Base-by-base conservation (phyloP, 1,140 invertebrate species). In the Scaptomyza hsui region DNA sequence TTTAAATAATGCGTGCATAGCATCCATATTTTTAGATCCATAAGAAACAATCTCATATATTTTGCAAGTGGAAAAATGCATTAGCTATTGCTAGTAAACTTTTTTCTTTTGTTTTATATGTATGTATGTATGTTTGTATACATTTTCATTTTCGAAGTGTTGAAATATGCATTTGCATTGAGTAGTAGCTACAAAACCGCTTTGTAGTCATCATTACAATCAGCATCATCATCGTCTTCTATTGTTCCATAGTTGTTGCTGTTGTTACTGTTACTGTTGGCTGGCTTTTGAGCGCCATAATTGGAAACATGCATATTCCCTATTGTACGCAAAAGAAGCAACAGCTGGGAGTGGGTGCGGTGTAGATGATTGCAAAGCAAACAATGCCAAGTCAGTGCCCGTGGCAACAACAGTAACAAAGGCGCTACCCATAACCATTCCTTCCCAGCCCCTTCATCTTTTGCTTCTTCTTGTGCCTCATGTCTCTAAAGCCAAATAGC, bases 231-330 rank as follows among this genome's bases (percentile, higher is more conserved):
- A 26, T 32, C 35, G 6, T 41, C 15, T 21, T 62, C 67, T 64
- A 64, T 70, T 70, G 72, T 82, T 72, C 53, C 42, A 52, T 53
- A 47, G 26, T 26, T 61, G 55, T 59, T 49, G 19, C 41, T 68
- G 47, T 49, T 52, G 18, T 24, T 61, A 52, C 32, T 53, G 39
- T 60, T 73, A 53, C 53, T 53, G 47, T 57, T 74, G 39, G 56
- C 41, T 67, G 64, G 76, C 76, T 78, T 78, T 60, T 83, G 72
- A 72, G 63, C 63, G 70, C 55, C 70, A 59, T 68, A 72, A 68
- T 72, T 72, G 70, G 61, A 72, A 72, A 68, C 69, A 72, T 72
- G 69, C 63, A 72, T 60, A 68, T 72, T 72, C 41, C 56, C 56
- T 45, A 68, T 68, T 72, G 70, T 68, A 53, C 19, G 39, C 48